Evolutionary conservation across 1,140 invertebrate species (phyloP).

Genomic region (Papilio glaucus): DNA sequence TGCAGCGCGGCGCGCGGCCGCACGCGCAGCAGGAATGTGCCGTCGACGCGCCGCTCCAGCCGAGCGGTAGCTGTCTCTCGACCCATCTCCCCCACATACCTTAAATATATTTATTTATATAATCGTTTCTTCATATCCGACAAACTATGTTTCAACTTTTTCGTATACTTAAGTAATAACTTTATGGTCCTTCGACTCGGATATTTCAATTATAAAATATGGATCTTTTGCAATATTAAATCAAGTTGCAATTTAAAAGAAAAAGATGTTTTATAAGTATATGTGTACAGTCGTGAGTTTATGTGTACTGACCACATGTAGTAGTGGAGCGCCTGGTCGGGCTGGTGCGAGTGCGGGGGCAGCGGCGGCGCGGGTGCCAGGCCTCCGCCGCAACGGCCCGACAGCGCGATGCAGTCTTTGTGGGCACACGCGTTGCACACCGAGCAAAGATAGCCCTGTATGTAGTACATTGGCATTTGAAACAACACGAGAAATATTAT

Average conservation of each 20-base stretch:
- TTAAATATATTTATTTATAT: constrained; percentile 41
- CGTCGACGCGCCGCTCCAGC: constrained; percentile 91
- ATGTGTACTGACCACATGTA: constrained; percentile 82
- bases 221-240: not conserved
- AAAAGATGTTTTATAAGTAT: not conserved
- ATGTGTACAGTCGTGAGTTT: too few relatives aligned
- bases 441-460: constrained; percentile 90
- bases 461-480: not conserved
- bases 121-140: too few relatives aligned
- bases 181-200: constrained; percentile 4
- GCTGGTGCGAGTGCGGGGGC: constrained; percentile 82
- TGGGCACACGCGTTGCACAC: constrained; percentile 89
- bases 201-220: not conserved
- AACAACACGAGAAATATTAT: too few relatives aligned
- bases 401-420: constrained; percentile 90
- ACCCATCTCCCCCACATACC: constrained; percentile 95
- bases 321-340: constrained; percentile 83
- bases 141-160: too few relatives aligned
- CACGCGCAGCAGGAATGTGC: constrained; percentile 94
- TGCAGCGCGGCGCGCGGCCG: constrained; percentile 84
- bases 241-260: not conserved
- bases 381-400: constrained; percentile 86
- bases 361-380: constrained; percentile 78
- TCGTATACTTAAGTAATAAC: not conserved
- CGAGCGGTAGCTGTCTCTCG: constrained; percentile 91